Base-by-base conservation (phyloP, 2,888 invertebrate genomes). In the Microctonus brassicae region DNA sequence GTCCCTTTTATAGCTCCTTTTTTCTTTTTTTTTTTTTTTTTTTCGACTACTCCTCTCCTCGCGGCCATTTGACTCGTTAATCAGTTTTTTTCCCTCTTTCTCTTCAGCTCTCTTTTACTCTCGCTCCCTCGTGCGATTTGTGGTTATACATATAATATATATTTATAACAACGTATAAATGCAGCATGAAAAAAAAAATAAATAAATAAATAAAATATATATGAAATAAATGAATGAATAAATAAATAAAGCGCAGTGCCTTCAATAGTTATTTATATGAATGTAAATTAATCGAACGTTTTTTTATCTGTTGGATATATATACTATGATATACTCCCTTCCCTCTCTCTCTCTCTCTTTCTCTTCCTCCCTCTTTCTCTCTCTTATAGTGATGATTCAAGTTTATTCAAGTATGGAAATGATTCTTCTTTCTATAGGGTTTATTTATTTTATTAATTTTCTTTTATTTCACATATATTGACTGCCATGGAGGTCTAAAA, bases 61-160 rank as follows among this genome's bases (percentile, higher is more conserved):
- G 62, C 61, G 64, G 57, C 68, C 70, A 60, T 61, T 61, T 53
- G 62, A 71, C 74, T 78, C 76, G 77, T 79, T 78, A 78, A 79
- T 79, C 77, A 69, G 26, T 55, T 69, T 58, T 55, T 66, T 58
- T 57, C 36, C 62, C 64, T 39, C 36, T 64, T 63, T 72, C 47
- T 65, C 22, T 29, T 62, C 42, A 17, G 24, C 39, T 55, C 39
- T 69, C n/a, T 67, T 39, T 52, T 26, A 63, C 65, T 53, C 22
- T 67, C 63, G 68, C 36, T 52, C 17, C 24, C 47, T 26, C 58
- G 20, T 9, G 22, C 13, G 2, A 10, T 22, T 53, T 22, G n/a
- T n/a, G n/a, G n/a, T 1, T 10, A 13, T 10, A 24, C 10, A 53
- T 10, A 24, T 24, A 7, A 29, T 39, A 24, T 58, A 36, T 29